Conservation (phyloP, 2,888 invertebrate genomes). For the Norana najaformis region DNA sequence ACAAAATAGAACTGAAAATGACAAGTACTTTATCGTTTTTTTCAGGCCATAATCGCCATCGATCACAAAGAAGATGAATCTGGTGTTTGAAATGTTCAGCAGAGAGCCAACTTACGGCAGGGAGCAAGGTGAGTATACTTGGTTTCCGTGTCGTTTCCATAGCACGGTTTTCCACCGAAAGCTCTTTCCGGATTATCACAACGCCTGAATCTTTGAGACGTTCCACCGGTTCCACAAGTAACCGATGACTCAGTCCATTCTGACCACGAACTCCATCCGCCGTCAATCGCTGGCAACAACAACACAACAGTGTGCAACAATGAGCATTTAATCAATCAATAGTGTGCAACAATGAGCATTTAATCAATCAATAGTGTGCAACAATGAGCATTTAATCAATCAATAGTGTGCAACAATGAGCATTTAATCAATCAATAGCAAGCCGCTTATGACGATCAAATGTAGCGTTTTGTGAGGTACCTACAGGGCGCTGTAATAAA, state of each 20-base stretch:
- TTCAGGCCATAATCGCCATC: too few species aligned
- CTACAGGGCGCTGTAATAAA: not conserved
- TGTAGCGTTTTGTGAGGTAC: not conserved
- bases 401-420: not conserved
- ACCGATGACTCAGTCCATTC: conserved; percentile 39
- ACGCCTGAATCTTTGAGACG: conserved; percentile 31
- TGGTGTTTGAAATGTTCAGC: not conserved
- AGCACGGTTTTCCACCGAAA: conserved; percentile 46
- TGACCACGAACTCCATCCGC: conserved; percentile 43
- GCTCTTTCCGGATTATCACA: conserved; percentile 45
- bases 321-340: not conserved
- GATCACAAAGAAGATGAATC: too few species aligned
- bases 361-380: not conserved
- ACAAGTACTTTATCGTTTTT: too few species aligned
- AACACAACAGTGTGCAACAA: not conserved
- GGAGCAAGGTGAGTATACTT: conserved; percentile 24
- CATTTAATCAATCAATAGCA: not conserved
- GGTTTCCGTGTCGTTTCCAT: conserved; percentile 37
- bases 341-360: not conserved
- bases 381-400: not conserved
- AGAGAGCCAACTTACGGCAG: conserved; percentile 33
- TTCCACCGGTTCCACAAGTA: conserved; percentile 38
- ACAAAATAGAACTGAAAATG: too few species aligned
- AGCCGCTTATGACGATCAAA: too few species aligned
- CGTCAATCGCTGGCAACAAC: conserved; percentile 38